Evolutionary conservation across 2,797 vertebrate genomes (phyloP), one percentile per base, ranked within the genome.

Genomic region (Streptopelia turtur): DNA sequence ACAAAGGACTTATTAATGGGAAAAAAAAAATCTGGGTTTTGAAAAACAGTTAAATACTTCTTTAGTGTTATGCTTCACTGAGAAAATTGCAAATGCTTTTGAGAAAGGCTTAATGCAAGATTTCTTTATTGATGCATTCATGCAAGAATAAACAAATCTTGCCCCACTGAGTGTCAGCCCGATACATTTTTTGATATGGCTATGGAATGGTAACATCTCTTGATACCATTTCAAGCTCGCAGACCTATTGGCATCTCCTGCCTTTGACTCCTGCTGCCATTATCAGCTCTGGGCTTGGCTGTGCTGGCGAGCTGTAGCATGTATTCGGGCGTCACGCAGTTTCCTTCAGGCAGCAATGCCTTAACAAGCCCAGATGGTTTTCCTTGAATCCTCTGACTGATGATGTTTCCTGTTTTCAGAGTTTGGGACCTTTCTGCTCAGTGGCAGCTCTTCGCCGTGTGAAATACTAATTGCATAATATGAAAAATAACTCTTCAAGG

Each of bases 311-410:
- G 64, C 70, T 52, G 56, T 6, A 27, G 52, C 22, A n/a, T 1
- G 1, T 61, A 28, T 25, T 47, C 1, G 5, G 37, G 16, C 8
- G 1, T 61, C 8, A 1, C 9, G 2, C 8, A 5, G 17, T 63
- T 91, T 87, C 85, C 89, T 83, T 81, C 7, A 10, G 63, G 76
- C 72, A 93, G 52, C 31, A 52, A 56, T 66, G 50, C 63, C 64
- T 88, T 90, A 82, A 69, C 39, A 63, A 93, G 39, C 39, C n/a
- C 66, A 60, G 59, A 45, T 86, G 77, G 21, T 57, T 93, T 91
- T 82, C 28, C 68, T 56, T 84, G 69, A 64, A 75, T 69, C 59
- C 64, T 8, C 22, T 41, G 39, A 45, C 33, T 65, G 13, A 56
- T n/a, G 70, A 60, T 17, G 11, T 66, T 88, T 74, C 39, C 24